These are phyloP conservation scores for Drosophila bunnanda DNA, from an alignment of 2,888 invertebrate species.

Conservation along the genomic window DNA sequence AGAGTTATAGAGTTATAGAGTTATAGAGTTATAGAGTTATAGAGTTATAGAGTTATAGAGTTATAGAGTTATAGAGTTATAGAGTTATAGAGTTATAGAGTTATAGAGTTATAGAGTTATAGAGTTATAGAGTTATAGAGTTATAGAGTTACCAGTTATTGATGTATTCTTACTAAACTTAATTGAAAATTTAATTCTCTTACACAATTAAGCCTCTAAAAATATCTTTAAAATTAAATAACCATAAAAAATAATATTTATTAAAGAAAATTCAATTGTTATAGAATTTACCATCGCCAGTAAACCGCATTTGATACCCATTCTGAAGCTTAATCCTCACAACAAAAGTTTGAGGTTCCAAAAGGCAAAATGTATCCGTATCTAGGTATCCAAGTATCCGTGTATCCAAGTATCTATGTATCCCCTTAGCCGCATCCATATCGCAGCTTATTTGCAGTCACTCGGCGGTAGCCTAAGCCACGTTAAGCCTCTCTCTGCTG, in stretches of 20 bases:
- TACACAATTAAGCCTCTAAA: neutral
- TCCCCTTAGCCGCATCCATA: slow-evolving; percentile 5
- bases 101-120: no score
- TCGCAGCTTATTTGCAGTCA: slow-evolving; percentile 32
- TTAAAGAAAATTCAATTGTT: slow-evolving; percentile 2
- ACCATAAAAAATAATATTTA: neutral
- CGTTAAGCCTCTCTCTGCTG: slow-evolving; percentile 7
- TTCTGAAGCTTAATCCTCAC: neutral
- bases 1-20: no score
- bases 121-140: no score
- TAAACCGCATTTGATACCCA: slow-evolving; percentile 18
- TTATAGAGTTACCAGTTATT: no score
- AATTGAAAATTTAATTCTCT: neutral
- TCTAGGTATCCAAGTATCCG: neutral
- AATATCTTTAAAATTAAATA: no score
- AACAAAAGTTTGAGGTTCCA: slow-evolving; percentile 12
- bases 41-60: no score
- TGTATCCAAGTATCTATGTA: neutral
- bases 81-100: no score
- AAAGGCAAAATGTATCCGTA: neutral
- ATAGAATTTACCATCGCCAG: neutral
- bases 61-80: no score
- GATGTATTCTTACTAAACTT: neutral
- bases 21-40: no score
- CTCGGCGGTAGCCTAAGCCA: slow-evolving; percentile 17